Evolutionary conservation across 2,113 vertebrate species (phyloP).

Genomic region (Oryzias curvinotus): DNA sequence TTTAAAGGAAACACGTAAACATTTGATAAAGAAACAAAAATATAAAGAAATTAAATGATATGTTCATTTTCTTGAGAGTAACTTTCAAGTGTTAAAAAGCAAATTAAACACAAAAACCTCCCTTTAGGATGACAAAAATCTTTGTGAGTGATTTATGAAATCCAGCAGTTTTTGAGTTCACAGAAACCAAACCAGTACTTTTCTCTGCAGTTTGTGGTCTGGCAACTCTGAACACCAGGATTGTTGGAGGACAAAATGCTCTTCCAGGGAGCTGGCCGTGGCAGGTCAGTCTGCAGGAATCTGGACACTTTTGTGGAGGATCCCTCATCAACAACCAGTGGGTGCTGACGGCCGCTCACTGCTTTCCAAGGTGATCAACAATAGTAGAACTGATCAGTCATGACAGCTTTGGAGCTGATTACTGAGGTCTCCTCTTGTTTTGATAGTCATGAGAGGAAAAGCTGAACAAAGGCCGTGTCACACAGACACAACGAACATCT

Average conservation of each 20-base stretch:
- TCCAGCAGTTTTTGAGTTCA: too few relatives aligned
- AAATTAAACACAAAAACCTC: too few relatives aligned
- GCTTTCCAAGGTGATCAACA: constrained; percentile 20
- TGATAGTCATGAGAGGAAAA: not conserved
- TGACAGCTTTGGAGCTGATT: not conserved
- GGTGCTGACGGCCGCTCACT: constrained; percentile 79
- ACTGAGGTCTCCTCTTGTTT: not conserved
- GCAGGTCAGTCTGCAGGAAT: constrained; percentile 68
- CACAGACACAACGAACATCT: too few relatives aligned
- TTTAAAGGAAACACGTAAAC: too few relatives aligned
- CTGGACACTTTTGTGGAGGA: constrained; percentile 71
- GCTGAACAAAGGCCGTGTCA: too few relatives aligned
- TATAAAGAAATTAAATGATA: too few relatives aligned
- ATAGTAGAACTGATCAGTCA: not conserved
- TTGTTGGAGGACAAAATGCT: constrained; percentile 70
- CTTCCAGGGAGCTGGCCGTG: constrained; percentile 71
- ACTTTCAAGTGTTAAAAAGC: too few relatives aligned
- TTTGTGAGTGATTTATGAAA: too few relatives aligned
- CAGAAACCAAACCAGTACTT: too few relatives aligned
- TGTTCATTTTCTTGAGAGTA: too few relatives aligned
- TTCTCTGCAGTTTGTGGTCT: constrained; percentile 66
- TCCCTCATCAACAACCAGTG: constrained; percentile 74
- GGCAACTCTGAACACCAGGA: constrained; percentile 45
- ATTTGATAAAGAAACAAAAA: too few relatives aligned
- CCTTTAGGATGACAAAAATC: too few relatives aligned